These are phyloP conservation scores for Etheostoma perlongum DNA, from an alignment of 2,797 vertebrate genomes.

Conservation along the genomic window DNA sequence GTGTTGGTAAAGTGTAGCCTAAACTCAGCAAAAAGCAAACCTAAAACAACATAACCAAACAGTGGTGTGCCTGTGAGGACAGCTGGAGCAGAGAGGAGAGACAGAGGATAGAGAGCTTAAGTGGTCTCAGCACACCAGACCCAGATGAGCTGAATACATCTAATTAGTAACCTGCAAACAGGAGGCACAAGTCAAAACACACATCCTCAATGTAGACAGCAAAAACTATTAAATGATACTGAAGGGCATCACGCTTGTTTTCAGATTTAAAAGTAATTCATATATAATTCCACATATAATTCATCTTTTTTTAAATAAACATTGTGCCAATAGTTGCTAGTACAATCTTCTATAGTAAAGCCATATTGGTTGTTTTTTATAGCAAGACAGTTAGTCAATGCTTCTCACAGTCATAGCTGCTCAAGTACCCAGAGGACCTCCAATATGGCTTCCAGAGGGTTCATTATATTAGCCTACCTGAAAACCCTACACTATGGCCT, in stretches of 20 bases:
- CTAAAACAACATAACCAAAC: no score
- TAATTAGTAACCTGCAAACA: no score
- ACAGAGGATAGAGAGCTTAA: no score
- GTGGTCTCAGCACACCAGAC: no score
- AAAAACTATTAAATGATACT: no score
- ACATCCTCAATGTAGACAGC: no score
- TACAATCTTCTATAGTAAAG: background rate
- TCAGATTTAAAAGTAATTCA: background rate
- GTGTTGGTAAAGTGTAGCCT: no score
- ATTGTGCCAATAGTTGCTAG: background rate
- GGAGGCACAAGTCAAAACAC: no score
- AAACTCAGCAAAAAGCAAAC: no score
- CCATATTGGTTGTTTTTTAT: background rate
- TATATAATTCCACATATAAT: background rate
- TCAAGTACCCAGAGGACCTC: background rate
- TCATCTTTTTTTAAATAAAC: background rate
- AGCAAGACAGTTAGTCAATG: background rate
- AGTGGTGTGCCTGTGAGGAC: no score
- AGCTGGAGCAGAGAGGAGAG: no score
- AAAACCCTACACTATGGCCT: slow-evolving; percentile 12
- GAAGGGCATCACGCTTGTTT: background rate
- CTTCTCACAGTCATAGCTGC: background rate
- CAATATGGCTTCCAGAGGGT: slow-evolving; percentile 17
- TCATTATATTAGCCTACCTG: slow-evolving; percentile 20
- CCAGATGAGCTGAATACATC: no score